phyloP scores from a whole-genome alignment of 1,140 invertebrate genomes.

The Bombus picipes region DNA sequence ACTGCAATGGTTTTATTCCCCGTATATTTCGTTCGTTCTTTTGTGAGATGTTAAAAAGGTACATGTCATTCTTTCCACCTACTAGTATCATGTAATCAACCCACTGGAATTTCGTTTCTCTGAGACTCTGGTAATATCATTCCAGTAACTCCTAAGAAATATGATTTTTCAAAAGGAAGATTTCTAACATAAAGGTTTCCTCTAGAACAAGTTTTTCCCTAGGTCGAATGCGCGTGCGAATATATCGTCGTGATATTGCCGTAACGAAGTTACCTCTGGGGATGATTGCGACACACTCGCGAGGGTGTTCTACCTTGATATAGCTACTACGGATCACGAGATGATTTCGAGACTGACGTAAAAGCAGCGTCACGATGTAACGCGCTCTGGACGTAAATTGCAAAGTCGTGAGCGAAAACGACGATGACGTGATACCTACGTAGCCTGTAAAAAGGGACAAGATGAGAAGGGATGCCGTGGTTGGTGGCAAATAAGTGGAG shows the following conservation, averaged over 20 bases:
- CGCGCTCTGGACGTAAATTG: conserved; percentile 52
- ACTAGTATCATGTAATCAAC: neutral
- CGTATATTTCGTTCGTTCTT: too few species aligned
- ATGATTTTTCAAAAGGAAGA: conserved; percentile 16
- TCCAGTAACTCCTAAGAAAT: conserved; percentile 9
- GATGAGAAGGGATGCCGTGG: conserved; percentile 25
- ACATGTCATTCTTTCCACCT: neutral
- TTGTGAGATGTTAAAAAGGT: neutral
- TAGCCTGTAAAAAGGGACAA: neutral
- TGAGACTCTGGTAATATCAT: neutral
- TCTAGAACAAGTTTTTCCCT: conserved; percentile 9
- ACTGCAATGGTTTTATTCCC: too few species aligned
- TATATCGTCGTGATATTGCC: conserved; percentile 5
- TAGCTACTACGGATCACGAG: conserved; percentile 5
- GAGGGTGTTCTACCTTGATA: conserved; percentile 13
- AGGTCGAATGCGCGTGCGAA: neutral
- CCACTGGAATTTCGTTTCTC: neutral
- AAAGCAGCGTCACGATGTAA: conserved; percentile 37
- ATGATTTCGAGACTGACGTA: conserved; percentile 45
- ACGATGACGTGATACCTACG: neutral
- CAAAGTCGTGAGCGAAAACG: conserved; percentile 3
- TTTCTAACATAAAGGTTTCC: neutral
- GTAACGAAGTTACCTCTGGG: neutral
- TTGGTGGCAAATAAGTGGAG: conserved; percentile 26
- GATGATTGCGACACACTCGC: neutral